phyloP scores from a whole-genome alignment of 2,797 vertebrate species.

The Helicolenus hilgendorfi region DNA sequence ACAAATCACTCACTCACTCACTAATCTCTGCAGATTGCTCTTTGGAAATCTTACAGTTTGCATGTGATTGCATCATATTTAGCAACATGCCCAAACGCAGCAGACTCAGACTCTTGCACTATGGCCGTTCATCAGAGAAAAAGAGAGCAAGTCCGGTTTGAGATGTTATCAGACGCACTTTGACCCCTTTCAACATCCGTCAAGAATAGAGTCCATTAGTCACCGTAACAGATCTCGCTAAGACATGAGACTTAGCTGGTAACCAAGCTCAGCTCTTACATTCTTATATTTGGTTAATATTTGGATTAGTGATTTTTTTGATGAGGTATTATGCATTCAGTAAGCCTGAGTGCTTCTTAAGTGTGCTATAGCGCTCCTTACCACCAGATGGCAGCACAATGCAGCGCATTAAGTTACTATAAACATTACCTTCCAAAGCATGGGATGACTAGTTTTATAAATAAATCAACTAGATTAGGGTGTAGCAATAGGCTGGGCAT shows the following conservation, averaged over 20 bases:
- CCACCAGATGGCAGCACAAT: slow-evolving; percentile 84
- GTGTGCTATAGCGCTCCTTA: neutral
- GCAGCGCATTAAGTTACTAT: slow-evolving; percentile 23
- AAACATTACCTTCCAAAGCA: neutral
- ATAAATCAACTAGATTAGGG: neutral
- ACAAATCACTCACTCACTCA: neutral
- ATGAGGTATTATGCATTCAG: neutral
- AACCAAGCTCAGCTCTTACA: neutral
- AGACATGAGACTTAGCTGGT: neutral
- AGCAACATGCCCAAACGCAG: slow-evolving; percentile 57
- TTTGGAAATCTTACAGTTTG: slow-evolving; percentile 14
- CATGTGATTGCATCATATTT: slow-evolving; percentile 59
- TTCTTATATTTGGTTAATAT: neutral
- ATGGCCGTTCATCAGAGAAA: slow-evolving; percentile 37
- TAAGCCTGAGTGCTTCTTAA: neutral
- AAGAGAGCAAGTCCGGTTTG: slow-evolving; percentile 22
- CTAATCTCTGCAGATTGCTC: neutral
- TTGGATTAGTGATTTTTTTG: neutral
- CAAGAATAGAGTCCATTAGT: neutral
- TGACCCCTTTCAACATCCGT: slow-evolving; percentile 55
- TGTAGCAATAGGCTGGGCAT: neutral
- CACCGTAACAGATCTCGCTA: neutral
- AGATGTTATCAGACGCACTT: slow-evolving; percentile 72
- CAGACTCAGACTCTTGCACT: slow-evolving; percentile 51
- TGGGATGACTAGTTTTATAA: neutral